Percentiles rank a stretch among this genome's conserved stretches.
phyloP scores from a whole-genome alignment of 2,113 vertebrate genomes.

The Zapus hudsonius region DNA sequence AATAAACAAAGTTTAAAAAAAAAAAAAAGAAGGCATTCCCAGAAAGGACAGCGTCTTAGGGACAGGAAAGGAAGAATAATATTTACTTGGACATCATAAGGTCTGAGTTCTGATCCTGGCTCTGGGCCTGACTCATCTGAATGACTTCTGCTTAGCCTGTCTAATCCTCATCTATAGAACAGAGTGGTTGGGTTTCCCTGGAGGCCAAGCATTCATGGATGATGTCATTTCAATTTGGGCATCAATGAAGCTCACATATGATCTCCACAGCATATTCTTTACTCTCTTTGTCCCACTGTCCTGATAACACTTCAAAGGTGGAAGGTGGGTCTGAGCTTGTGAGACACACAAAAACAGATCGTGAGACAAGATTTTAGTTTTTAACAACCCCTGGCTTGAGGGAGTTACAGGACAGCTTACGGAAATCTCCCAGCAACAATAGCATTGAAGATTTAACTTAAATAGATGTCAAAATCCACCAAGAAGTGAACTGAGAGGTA shows the following conservation, averaged over 20 bases:
- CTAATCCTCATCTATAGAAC: neutral
- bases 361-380: neutral
- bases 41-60: neutral
- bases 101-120: neutral
- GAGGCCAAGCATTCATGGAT: neutral
- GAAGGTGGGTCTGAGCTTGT: neutral
- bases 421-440: constrained; percentile 14
- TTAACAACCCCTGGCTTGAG: neutral
- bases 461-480: neutral
- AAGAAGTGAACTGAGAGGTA: neutral
- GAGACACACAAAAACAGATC: neutral
- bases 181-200: neutral
- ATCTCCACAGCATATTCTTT: neutral
- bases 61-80: neutral
- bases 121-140: neutral
- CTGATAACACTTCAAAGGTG: neutral
- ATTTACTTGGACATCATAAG: neutral
- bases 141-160: neutral
- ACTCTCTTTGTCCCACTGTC: neutral
- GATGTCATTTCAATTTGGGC: neutral
- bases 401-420: neutral
- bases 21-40: neutral
- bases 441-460: neutral
- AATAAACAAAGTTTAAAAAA: no score
- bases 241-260: neutral